Evolutionary conservation across 2,113 vertebrate genomes (phyloP).

Genomic region (Lucifuga dentata): DNA sequence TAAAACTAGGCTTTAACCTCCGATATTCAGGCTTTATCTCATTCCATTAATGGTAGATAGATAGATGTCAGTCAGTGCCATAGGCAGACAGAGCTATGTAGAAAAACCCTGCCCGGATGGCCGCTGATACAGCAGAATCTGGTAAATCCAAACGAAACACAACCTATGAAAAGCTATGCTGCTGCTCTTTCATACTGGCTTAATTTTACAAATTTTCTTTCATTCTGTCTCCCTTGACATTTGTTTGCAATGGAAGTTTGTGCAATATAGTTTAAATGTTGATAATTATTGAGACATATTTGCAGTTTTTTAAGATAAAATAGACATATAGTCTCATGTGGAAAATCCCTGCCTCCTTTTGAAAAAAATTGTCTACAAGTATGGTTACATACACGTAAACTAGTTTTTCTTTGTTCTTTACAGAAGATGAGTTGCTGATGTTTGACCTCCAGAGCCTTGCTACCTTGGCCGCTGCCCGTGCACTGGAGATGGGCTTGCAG

Average conservation of each 20-base stretch:
- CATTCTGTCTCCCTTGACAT: not conserved
- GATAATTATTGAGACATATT: not conserved
- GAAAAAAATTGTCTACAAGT: too few relatives aligned
- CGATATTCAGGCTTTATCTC: constrained; percentile 12
- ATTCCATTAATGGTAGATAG: constrained; percentile 33
- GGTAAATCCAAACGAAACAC: constrained; percentile 35
- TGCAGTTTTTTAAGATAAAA: not conserved
- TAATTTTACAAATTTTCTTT: constrained; percentile 11
- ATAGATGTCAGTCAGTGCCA: constrained; percentile 9
- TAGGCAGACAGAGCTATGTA: constrained; percentile 15
- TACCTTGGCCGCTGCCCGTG: constrained; percentile 92
- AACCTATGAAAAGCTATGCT: constrained; percentile 37
- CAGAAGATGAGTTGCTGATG: constrained; percentile 88
- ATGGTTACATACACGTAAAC: too few relatives aligned
- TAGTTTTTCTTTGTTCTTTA: constrained; percentile 45
- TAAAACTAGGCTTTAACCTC: not conserved
- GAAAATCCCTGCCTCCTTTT: too few relatives aligned
- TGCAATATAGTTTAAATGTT: not conserved
- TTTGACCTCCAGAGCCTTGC: constrained; percentile 94
- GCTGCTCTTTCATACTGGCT: not conserved
- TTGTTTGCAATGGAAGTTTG: not conserved
- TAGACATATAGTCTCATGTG: too few relatives aligned
- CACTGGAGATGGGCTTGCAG: constrained; percentile 82
- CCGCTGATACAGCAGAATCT: constrained; percentile 42
- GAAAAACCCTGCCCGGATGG: constrained; percentile 34